phyloP scores from a whole-genome alignment of 2,113 vertebrate species.

The Leucoraja erinaceus region DNA sequence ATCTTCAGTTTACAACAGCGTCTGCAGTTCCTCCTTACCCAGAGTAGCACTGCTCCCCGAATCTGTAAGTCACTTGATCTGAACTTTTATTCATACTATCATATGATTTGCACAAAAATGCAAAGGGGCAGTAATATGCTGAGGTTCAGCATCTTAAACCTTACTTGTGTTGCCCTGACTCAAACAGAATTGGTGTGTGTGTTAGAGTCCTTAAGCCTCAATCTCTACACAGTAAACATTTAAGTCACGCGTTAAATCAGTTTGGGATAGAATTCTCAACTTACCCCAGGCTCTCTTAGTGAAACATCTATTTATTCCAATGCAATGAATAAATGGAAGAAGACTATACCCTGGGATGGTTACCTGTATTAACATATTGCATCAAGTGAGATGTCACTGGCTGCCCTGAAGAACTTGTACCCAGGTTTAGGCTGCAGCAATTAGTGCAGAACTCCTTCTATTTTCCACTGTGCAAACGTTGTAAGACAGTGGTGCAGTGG shows the following conservation, averaged over 20 bases:
- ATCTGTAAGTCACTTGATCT: background rate
- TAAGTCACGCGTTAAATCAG: background rate
- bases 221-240: background rate
- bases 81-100: background rate
- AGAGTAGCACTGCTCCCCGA: background rate
- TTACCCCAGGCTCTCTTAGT: too few species aligned
- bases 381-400: background rate
- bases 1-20: too few species aligned
- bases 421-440: background rate
- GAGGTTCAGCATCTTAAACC: background rate
- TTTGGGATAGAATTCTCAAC: background rate
- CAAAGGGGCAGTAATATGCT: background rate
- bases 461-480: background rate
- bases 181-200: background rate
- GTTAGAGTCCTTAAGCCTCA: background rate
- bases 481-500: background rate
- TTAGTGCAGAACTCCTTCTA: background rate
- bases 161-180: background rate
- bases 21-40: background rate
- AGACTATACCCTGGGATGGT: too few species aligned
- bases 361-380: too few species aligned
- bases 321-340: too few species aligned
- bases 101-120: background rate
- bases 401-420: too few species aligned
- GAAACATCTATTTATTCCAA: too few species aligned